Percentiles rank a stretch among this genome's conserved stretches.
These are phyloP conservation scores for Tyrannus savana DNA, from an alignment of 2,113 vertebrate species.

Conservation along the genomic window DNA sequence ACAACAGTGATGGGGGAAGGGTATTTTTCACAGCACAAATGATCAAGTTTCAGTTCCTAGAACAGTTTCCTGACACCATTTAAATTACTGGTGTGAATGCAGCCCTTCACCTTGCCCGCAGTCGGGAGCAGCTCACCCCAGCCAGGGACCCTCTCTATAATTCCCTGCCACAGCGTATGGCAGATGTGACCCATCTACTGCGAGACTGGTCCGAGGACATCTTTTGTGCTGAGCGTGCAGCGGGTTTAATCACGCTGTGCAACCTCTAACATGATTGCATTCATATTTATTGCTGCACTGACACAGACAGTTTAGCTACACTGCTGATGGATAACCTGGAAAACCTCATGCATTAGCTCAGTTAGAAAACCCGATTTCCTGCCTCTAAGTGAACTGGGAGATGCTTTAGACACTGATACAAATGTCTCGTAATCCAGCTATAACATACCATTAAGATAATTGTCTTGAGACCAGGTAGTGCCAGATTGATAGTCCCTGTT, in stretches of 20 bases:
- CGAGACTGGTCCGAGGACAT: neutral
- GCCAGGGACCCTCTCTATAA: neutral
- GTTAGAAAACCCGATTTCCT: constrained; percentile 46
- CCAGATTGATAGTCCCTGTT: constrained; percentile 24
- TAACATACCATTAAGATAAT: constrained; percentile 48
- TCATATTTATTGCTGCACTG: constrained; percentile 36
- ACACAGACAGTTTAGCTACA: constrained; percentile 1
- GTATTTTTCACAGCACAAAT: neutral
- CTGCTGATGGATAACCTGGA: constrained; percentile 18
- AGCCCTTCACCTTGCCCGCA: neutral
- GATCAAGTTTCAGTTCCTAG: neutral
- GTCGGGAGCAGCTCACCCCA: neutral
- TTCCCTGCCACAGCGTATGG: rapidly evolving
- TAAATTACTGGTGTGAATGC: neutral
- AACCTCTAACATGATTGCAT: constrained; percentile 26
- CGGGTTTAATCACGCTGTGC: neutral
- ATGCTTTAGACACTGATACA: neutral
- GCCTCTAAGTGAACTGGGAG: constrained; percentile 6
- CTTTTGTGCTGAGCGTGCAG: neutral
- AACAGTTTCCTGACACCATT: neutral
- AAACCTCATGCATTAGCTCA: constrained; percentile 34
- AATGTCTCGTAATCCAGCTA: constrained; percentile 13
- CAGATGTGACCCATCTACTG: neutral
- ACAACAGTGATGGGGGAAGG: rapidly evolving
- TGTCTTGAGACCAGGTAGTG: constrained; percentile 29